These are phyloP conservation scores for Etheostoma nigrum DNA, from an alignment of 2,797 vertebrate genomes.

Conservation along the genomic window DNA sequence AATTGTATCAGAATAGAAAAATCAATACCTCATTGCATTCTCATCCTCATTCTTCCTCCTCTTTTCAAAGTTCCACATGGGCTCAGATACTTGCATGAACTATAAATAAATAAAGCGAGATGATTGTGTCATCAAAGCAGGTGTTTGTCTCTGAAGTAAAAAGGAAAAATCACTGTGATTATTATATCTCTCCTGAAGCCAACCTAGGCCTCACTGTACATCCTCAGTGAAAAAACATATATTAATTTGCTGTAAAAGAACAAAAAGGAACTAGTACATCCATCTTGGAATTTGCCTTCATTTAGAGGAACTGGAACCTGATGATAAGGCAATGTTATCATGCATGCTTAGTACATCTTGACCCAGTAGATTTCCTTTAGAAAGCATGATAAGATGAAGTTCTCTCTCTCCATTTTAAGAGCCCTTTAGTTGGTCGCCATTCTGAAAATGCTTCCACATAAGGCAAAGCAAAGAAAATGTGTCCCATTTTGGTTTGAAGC, in stretches of 20 bases:
- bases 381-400: conserved; percentile 58
- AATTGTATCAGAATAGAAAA: conserved; percentile 14
- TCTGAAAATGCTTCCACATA: conserved; percentile 65
- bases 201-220: conserved; percentile 38
- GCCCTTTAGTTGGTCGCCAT: conserved; percentile 67
- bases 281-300: conserved; percentile 32
- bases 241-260: conserved; percentile 23
- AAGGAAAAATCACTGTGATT: conserved; percentile 21
- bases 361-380: conserved; percentile 43
- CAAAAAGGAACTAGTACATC: conserved; percentile 34
- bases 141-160: conserved; percentile 45
- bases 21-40: conserved; percentile 10
- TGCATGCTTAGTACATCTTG: conserved; percentile 33
- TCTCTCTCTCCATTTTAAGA: conserved; percentile 78
- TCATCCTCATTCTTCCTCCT: conserved; percentile 14
- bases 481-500: conserved; percentile 48
- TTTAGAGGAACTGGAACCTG: conserved; percentile 18
- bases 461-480: conserved; percentile 44
- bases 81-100: conserved; percentile 27
- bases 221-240: conserved; percentile 33
- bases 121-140: conserved; percentile 50
- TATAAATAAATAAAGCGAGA: conserved; percentile 25
- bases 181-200: conserved; percentile 33
- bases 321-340: conserved; percentile 36
- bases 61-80: conserved; percentile 44